Percentiles rank a stretch among this genome's conserved stretches.
phyloP scores from a whole-genome alignment of 2,113 vertebrate genomes.

The Cardinalis cardinalis region DNA sequence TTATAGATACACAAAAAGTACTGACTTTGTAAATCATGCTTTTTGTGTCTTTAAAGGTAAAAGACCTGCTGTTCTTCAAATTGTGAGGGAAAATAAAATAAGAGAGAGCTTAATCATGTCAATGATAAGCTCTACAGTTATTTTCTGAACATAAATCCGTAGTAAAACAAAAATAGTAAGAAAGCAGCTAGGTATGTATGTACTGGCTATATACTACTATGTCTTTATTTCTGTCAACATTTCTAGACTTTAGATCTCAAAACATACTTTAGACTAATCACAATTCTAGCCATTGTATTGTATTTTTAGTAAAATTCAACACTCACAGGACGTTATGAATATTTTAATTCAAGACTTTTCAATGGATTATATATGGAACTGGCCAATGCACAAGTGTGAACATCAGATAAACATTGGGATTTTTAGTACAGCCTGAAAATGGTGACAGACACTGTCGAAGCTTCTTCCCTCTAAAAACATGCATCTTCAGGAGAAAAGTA shows the following conservation, averaged over 20 bases:
- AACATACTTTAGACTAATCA: not conserved
- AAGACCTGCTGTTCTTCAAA: not conserved
- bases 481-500: not conserved
- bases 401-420: not conserved
- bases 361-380: not conserved
- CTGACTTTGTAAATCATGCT: not conserved
- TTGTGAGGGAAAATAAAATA: not conserved
- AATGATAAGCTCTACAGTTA: not conserved
- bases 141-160: not conserved
- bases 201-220: not conserved
- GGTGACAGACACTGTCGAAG: not conserved
- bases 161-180: not conserved
- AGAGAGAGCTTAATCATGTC: not conserved
- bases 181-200: not conserved
- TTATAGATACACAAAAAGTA: not conserved
- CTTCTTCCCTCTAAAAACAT: not conserved
- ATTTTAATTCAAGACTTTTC: not conserved
- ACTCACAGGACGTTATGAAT: not conserved
- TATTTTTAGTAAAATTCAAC: not conserved
- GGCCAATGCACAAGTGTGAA: not conserved
- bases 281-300: not conserved
- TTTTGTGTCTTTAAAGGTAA: not conserved
- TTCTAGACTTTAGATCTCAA: not conserved
- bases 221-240: not conserved
- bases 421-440: not conserved